A percentile compares a stretch with the other conserved stretches of the same genome.
Conservation (phyloP, 2,113 vertebrate genomes). For the Sinocyclocheilus anshuiensis region DNA sequence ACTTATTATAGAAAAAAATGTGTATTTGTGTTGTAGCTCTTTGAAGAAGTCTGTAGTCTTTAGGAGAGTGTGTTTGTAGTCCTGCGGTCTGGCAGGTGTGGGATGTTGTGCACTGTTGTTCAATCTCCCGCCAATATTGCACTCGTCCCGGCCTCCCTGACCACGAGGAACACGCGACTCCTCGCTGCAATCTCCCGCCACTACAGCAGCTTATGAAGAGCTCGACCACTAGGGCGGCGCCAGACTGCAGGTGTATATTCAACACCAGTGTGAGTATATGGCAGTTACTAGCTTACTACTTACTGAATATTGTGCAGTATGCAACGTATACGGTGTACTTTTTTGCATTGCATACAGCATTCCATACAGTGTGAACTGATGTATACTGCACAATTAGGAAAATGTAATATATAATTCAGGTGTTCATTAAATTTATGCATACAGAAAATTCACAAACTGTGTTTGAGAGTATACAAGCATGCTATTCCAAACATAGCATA, state of each 20-base stretch:
- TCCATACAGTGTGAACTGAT: not conserved
- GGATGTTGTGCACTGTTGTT: constrained; percentile 91
- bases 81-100: constrained; percentile 82
- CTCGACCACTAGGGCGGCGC: constrained; percentile 11
- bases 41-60: not conserved
- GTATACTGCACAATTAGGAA: not conserved
- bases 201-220: not conserved
- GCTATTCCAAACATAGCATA: not conserved
- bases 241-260: constrained; percentile 16
- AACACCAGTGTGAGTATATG: not conserved
- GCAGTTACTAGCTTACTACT: not conserved
- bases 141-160: constrained; percentile 94
- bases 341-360: not conserved
- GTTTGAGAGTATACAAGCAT: not conserved
- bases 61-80: constrained; percentile 23
- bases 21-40: not conserved
- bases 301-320: not conserved
- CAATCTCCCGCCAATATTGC: constrained; percentile 87
- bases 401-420: not conserved
- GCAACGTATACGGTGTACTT: not conserved
- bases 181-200: constrained; percentile 13
- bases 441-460: not conserved
- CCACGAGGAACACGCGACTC: constrained; percentile 67
- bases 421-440: not conserved
- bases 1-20: no score